Conservation (phyloP, 2,113 vertebrate genomes). For the Ranitomeya imitator region DNA sequence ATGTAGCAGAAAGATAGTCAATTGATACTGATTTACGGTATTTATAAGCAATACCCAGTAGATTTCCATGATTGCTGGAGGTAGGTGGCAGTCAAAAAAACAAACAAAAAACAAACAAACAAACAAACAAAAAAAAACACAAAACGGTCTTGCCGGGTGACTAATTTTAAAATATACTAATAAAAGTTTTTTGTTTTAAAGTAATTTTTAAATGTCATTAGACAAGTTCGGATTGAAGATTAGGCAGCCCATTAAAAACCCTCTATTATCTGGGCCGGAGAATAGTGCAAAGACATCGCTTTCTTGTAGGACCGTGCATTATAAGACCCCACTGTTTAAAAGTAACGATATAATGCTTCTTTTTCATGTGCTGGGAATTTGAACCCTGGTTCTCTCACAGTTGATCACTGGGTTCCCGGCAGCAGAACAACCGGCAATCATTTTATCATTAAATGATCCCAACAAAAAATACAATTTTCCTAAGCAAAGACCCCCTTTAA, state of each 20-base stretch:
- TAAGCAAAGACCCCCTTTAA: too few species aligned
- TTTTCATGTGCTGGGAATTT: neutral
- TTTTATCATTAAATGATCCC: too few species aligned
- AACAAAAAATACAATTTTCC: too few species aligned
- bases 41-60: too few species aligned
- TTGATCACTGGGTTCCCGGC: neutral
- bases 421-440: too few species aligned
- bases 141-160: neutral
- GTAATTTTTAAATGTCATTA: neutral
- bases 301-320: neutral
- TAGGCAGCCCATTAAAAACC: neutral
- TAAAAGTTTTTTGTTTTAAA: neutral
- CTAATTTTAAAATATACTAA: neutral
- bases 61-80: too few species aligned
- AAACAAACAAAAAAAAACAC: neutral
- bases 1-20: too few species aligned
- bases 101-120: too few species aligned
- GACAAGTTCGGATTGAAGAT: neutral
- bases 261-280: neutral
- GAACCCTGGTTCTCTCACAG: neutral
- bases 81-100: too few species aligned
- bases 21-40: too few species aligned
- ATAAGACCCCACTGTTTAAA: neutral
- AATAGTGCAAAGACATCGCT: neutral
- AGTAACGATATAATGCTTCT: neutral